These are phyloP conservation scores for Peromyscus attwateri DNA, from an alignment of 2,797 vertebrate genomes.

Conservation along the genomic window DNA sequence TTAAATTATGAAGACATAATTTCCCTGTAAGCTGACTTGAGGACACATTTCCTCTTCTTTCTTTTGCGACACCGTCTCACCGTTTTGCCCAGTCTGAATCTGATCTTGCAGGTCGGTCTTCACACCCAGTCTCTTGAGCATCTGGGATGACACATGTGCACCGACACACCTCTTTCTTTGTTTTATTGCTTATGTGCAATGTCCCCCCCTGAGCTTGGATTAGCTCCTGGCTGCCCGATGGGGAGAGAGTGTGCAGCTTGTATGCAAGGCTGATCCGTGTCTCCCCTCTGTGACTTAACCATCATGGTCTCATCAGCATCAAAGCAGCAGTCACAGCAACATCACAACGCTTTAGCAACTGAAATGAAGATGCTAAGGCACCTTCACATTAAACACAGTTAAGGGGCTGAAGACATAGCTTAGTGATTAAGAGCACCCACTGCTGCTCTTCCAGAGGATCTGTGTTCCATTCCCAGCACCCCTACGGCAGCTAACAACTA, in stretches of 20 bases:
- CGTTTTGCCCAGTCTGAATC: not conserved
- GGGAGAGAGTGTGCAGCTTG: not conserved
- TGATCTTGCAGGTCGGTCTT: not conserved
- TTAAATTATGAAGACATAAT: not conserved
- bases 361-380: not conserved
- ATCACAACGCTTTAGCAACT: not conserved
- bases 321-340: not conserved
- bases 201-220: not conserved
- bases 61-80: not conserved
- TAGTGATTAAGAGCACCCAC: not conserved
- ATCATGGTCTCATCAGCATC: not conserved
- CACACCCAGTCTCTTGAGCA: not conserved
- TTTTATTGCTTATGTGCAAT: not conserved
- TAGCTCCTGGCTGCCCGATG: not conserved
- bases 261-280: not conserved
- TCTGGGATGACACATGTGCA: not conserved
- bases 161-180: not conserved
- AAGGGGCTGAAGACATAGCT: not conserved
- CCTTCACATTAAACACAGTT: not conserved
- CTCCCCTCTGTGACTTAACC: not conserved
- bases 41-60: not conserved
- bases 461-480: not conserved
- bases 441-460: not conserved
- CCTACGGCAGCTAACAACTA: not conserved
- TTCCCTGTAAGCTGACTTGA: slow-evolving; percentile 5